Base-by-base conservation (phyloP, 2,113 vertebrate genomes). In the Halcyon malimbica region DNA sequence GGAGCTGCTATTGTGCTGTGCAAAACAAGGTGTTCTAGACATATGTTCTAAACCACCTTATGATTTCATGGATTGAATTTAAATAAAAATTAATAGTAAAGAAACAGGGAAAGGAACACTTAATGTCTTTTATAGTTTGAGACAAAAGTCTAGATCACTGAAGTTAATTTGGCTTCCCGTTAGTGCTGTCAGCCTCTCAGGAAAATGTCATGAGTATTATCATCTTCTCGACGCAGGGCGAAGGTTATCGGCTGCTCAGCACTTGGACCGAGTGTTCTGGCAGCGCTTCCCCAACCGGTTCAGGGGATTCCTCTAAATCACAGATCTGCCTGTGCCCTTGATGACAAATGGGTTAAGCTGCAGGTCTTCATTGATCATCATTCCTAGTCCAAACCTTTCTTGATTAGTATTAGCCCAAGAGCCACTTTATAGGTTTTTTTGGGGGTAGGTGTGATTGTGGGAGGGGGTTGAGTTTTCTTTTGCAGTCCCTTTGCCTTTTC, bases 171-270 rank as follows among this genome's bases (percentile, higher is more conserved):
- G 41, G 13, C 42, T 35, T 64, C 53, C 33, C 59, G 33, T 59
- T 24, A 13, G 33, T 31, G 44, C 26, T 83, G 53, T 33, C 44
- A 70, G 67, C 44, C 63, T 69, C 79, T 92, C 39, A 26, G 76
- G 50, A 59, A 78, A 83, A 44, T n/a, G 65, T 16, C 65, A 11
- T 3, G 15, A 0, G 0, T 51, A 2, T 73, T 83, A 64, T 41
- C 85, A 57, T 26, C 63, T 59, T 67, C 68, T 94, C 0, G 4
- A 46, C 54, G 53, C 71, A 56, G 73, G 69, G 51, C 9, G 13
- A 84, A 89, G 93, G 93, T 94, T 97, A 95, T 94, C 83, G 0
- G n/a, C 13, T 26, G 31, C 81, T 64, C 60, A 8, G 86, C 17
- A 7, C 91, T 63, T 24, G 57, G 86, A 17, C 71, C 35, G 76